Conservation (phyloP, 2,888 invertebrate species). For the Notodromas monacha region DNA sequence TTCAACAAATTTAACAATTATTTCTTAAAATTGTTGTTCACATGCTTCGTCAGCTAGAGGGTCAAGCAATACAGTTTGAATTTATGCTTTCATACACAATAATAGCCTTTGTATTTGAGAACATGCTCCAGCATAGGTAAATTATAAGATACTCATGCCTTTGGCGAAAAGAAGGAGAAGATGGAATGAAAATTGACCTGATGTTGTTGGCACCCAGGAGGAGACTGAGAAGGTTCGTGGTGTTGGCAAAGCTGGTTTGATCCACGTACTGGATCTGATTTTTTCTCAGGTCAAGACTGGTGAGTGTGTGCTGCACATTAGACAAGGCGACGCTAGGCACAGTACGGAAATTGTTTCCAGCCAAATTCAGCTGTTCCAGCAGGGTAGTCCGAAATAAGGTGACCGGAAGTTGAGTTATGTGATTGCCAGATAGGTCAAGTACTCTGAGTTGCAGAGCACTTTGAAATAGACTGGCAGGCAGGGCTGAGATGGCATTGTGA, state of each 20-base stretch:
- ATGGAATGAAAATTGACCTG: too few relatives aligned
- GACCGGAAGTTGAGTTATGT: constrained; percentile 30
- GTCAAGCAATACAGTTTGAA: too few relatives aligned
- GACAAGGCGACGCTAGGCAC: constrained; percentile 12
- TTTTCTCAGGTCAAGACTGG: constrained; percentile 38
- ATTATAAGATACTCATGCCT: too few relatives aligned
- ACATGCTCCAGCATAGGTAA: too few relatives aligned
- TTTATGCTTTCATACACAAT: too few relatives aligned
- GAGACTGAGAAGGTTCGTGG: constrained; percentile 37
- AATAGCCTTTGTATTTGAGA: too few relatives aligned
- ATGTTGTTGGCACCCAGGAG: constrained; percentile 46
- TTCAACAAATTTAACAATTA: too few relatives aligned
- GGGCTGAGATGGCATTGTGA: constrained; percentile 25
- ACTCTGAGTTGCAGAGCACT: constrained; percentile 27
- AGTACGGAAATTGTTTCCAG: constrained; percentile 23
- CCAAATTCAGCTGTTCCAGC: constrained; percentile 42
- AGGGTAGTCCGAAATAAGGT: constrained; percentile 25
- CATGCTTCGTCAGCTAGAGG: too few relatives aligned
- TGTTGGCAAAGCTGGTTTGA: constrained; percentile 50
- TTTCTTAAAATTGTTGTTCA: too few relatives aligned
- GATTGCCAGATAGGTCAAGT: constrained; percentile 37
- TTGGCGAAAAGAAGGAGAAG: too few relatives aligned
- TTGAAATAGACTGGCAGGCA: constrained; percentile 11
- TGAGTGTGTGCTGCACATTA: constrained; percentile 17
- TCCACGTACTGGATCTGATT: constrained; percentile 57